Conservation (phyloP, 2,797 vertebrate genomes). For the Oryzias dopingdopingensis region DNA sequence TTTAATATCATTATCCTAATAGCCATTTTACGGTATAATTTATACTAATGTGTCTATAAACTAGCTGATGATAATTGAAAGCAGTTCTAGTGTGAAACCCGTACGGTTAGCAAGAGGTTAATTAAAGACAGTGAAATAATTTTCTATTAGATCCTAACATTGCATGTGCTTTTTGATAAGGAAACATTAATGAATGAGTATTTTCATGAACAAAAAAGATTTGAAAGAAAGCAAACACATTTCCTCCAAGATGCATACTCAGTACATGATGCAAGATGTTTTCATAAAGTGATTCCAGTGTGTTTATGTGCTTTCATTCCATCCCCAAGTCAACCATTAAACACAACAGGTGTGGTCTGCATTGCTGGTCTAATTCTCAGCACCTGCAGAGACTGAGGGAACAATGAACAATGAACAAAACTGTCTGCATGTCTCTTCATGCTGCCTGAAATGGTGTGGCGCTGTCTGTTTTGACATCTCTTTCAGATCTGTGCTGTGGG, state of each 20-base stretch:
- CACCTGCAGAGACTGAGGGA: constrained; percentile 40
- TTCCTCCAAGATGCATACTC: constrained; percentile 20
- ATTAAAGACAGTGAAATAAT: too few relatives aligned
- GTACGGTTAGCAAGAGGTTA: too few relatives aligned
- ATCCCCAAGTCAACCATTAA: constrained; percentile 25
- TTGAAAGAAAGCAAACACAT: neutral
- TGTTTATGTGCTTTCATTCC: constrained; percentile 2
- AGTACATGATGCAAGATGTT: constrained; percentile 19
- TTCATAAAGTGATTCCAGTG: constrained; percentile 16
- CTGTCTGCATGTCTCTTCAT: constrained; percentile 28
- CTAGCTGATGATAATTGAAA: too few relatives aligned
- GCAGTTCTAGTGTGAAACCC: too few relatives aligned
- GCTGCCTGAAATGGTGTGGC: constrained; percentile 1
- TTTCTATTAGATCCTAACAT: too few relatives aligned
- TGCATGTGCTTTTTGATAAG: too few relatives aligned
- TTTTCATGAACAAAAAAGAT: too few relatives aligned
- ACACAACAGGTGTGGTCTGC: constrained; percentile 31
- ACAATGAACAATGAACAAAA: constrained; percentile 61
- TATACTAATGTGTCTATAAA: too few relatives aligned
- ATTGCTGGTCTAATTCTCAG: constrained; percentile 26
- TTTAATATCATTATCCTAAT: too few relatives aligned
- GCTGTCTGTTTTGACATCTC: constrained; percentile 1
- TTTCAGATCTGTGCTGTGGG: constrained; percentile 4
- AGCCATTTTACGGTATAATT: too few relatives aligned
- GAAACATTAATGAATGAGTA: too few relatives aligned